Evolutionary conservation across 1,140 invertebrate genomes (phyloP).

Genomic region (Drosophila obscura): DNA sequence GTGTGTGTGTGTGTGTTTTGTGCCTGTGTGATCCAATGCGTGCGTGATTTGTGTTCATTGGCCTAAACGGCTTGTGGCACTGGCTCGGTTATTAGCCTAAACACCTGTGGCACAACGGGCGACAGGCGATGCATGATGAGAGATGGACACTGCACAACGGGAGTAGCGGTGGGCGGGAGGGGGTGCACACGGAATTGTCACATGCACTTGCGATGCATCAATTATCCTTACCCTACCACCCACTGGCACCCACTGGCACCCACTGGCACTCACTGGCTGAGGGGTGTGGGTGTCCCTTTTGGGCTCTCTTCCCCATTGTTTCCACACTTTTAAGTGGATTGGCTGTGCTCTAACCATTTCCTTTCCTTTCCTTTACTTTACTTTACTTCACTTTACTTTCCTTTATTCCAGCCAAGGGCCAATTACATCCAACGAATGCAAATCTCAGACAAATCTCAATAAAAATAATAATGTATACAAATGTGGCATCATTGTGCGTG

Average conservation of each 20-base stretch:
- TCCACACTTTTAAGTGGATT: too few species aligned
- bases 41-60: slow-evolving; percentile 76
- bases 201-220: slow-evolving; percentile 60
- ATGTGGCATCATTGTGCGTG: slow-evolving; percentile 14
- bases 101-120: slow-evolving; percentile 73
- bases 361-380: slow-evolving; percentile 1
- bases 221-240: slow-evolving; percentile 52
- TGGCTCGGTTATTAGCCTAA: slow-evolving; percentile 62
- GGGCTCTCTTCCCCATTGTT: too few species aligned
- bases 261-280: too few species aligned
- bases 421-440: slow-evolving; percentile 44
- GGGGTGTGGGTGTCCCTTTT: too few species aligned
- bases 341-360: too few species aligned
- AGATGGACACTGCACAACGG: slow-evolving; percentile 6
- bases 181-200: slow-evolving; percentile 54
- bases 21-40: slow-evolving; percentile 12
- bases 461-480: slow-evolving; percentile 59
- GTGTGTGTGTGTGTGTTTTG: slow-evolving; percentile 15
- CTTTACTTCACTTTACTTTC: neutral
- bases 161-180: too few species aligned
- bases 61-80: slow-evolving; percentile 60
- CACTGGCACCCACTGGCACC: neutral
- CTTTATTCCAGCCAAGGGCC: slow-evolving; percentile 30
- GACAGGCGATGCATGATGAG: slow-evolving; percentile 3
- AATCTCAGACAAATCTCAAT: slow-evolving; percentile 51